A percentile compares a stretch with the other conserved stretches of the same genome.
phyloP scores from a whole-genome alignment of 2,797 vertebrate genomes.

The Aplochiton taeniatus region DNA sequence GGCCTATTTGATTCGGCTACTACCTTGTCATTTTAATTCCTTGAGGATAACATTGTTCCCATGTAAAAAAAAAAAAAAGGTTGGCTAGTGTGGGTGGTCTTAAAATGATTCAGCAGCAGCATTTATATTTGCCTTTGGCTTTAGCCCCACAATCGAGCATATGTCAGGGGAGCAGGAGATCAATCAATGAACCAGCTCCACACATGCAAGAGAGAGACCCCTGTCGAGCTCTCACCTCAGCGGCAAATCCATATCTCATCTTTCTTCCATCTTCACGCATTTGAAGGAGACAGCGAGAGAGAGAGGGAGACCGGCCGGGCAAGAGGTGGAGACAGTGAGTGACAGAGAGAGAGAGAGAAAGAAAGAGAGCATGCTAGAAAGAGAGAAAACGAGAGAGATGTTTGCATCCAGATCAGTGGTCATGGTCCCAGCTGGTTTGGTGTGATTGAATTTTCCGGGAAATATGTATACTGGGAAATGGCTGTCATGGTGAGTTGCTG shows the following conservation, averaged over 20 bases:
- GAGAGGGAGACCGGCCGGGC: constrained; percentile 23
- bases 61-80: too few species aligned
- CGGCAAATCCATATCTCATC: constrained; percentile 61
- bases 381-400: constrained; percentile 25
- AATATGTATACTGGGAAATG: too few species aligned
- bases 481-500: background rate
- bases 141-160: constrained; percentile 40
- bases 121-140: constrained; percentile 41
- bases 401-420: constrained; percentile 39
- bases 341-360: constrained; percentile 4
- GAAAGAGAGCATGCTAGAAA: too few species aligned
- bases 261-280: constrained; percentile 54
- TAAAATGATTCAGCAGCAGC: constrained; percentile 39
- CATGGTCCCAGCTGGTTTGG: constrained; percentile 35
- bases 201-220: constrained; percentile 49
- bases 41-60: too few species aligned
- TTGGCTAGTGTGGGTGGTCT: constrained; percentile 27
- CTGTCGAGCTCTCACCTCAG: constrained; percentile 50
- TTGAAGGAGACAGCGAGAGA: constrained; percentile 19
- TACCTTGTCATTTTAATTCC: too few species aligned
- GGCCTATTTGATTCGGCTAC: too few species aligned
- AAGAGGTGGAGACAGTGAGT: background rate
- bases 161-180: constrained; percentile 40
- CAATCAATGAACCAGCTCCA: constrained; percentile 50
- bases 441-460: constrained; percentile 50